Evolutionary conservation across 2,113 vertebrate species (phyloP).

Genomic region (Corvus moneduloides): DNA sequence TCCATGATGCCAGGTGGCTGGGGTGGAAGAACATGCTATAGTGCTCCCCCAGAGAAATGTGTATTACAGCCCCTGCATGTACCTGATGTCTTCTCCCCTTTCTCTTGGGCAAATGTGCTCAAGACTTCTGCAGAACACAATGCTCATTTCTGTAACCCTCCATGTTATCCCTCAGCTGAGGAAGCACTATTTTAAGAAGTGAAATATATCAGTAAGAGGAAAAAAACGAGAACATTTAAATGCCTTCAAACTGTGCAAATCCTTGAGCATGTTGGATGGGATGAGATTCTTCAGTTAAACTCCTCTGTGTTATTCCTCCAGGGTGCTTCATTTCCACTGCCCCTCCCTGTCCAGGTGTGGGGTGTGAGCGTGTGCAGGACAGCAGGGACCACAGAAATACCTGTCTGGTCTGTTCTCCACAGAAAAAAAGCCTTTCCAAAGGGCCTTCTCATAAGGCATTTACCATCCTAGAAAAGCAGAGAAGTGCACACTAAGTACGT

Average conservation of each 20-base stretch:
- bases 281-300: neutral
- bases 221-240: neutral
- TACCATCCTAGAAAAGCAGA: neutral
- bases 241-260: neutral
- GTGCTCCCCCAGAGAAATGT: neutral
- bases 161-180: neutral
- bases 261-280: neutral
- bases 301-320: neutral
- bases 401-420: neutral
- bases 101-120: neutral
- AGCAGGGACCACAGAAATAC: neutral
- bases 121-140: neutral
- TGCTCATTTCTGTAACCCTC: neutral
- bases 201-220: neutral
- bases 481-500: rapidly evolving
- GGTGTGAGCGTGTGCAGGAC: neutral
- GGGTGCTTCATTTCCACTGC: neutral
- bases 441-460: neutral
- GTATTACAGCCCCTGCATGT: neutral
- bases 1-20: neutral
- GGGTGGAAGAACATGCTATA: neutral
- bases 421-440: neutral
- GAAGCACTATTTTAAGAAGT: neutral
- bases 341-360: neutral
- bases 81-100: neutral